Percentiles rank a stretch among this genome's conserved stretches.
phyloP scores from a whole-genome alignment of 1,140 invertebrate species.

The Hyphantria cunea region DNA sequence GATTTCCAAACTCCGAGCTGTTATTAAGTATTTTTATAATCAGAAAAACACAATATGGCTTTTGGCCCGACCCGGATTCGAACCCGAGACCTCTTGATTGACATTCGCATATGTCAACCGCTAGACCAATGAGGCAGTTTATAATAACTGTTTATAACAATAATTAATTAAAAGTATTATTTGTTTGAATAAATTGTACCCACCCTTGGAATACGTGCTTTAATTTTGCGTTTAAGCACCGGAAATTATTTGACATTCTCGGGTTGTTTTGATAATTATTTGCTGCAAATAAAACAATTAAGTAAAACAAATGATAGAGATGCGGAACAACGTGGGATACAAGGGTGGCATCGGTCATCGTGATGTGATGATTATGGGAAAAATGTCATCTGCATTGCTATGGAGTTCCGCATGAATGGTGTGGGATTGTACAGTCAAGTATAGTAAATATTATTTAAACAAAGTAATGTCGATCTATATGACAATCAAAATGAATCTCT shows the following conservation, averaged over 20 bases:
- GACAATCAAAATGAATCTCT: too few species aligned
- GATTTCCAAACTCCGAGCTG: too few species aligned
- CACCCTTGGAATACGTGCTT: not conserved
- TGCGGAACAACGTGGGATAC: conserved; percentile 53
- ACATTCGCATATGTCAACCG: too few species aligned
- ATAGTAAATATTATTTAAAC: not conserved
- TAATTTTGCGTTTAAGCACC: not conserved
- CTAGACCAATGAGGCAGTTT: too few species aligned
- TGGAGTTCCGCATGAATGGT: conserved; percentile 55
- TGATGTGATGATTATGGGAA: conserved; percentile 67
- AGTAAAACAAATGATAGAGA: conserved; percentile 55
- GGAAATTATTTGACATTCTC: conserved; percentile 48
- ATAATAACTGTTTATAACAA: too few species aligned
- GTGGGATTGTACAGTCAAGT: conserved; percentile 43
- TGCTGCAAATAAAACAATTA: conserved; percentile 70
- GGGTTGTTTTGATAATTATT: conserved; percentile 52
- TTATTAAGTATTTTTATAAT: too few species aligned
- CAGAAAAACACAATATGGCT: too few species aligned
- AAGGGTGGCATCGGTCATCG: conserved; percentile 27
- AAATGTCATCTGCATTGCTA: conserved; percentile 56
- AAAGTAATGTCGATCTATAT: too few species aligned
- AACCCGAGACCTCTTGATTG: too few species aligned
- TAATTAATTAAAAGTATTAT: too few species aligned
- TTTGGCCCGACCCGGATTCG: too few species aligned
- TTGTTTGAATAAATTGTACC: too few species aligned